Evolutionary conservation across 2,888 invertebrate genomes (phyloP).

Genomic region (Limnephilus marmoratus): DNA sequence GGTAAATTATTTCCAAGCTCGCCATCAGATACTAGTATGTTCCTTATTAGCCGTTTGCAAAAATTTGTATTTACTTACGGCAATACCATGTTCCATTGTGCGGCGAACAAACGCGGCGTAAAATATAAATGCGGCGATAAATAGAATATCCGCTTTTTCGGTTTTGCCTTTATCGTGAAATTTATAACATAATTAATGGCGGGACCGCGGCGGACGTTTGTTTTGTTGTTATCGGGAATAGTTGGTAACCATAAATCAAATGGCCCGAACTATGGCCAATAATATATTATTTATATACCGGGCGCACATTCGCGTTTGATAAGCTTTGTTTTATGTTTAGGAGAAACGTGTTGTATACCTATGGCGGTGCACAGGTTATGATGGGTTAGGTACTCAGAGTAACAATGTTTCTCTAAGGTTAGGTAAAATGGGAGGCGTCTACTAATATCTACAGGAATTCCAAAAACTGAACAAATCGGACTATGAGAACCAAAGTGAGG

Average conservation of each 20-base stretch:
- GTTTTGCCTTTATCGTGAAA: slow-evolving; percentile 46
- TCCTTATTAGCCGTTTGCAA: too few species aligned
- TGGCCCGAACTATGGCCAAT: slow-evolving; percentile 24
- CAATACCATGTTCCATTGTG: neutral
- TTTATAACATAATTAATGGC: slow-evolving; percentile 54
- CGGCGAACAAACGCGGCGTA: neutral
- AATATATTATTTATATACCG: neutral
- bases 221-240: slow-evolving; percentile 56
- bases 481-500: too few species aligned
- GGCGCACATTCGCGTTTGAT: neutral
- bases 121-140: slow-evolving; percentile 33
- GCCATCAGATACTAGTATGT: too few species aligned
- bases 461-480: too few species aligned
- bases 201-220: slow-evolving; percentile 44
- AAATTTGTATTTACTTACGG: too few species aligned
- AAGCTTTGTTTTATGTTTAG: neutral
- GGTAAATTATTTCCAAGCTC: too few species aligned
- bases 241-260: slow-evolving; percentile 60
- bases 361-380: neutral
- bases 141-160: slow-evolving; percentile 42
- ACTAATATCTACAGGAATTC: too few species aligned
- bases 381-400: neutral
- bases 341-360: neutral
- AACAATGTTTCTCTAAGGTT: too few species aligned
- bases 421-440: neutral